A percentile compares a stretch with the other conserved stretches of the same genome.
phyloP scores from a whole-genome alignment of 64 coral and sea anemone species.

The Cladopsammia gracilis region DNA sequence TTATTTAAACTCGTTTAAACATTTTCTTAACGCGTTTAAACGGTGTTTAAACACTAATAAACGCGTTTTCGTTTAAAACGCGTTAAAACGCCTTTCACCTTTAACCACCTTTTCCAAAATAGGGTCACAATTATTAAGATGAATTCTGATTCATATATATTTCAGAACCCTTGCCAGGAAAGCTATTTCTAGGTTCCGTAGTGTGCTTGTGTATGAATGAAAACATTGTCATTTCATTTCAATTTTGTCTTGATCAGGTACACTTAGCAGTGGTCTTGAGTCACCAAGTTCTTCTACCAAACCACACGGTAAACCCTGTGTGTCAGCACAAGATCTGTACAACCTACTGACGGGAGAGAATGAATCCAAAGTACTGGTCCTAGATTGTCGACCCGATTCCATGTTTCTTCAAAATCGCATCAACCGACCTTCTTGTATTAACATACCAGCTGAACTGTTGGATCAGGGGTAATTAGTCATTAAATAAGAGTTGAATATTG shows the following conservation, averaged over 20 bases:
- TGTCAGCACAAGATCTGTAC: conserved; percentile 62
- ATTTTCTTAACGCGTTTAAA: too few species aligned
- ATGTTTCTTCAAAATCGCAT: conserved; percentile 61
- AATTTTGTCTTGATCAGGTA: not conserved
- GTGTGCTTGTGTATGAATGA: too few species aligned
- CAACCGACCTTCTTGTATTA: conserved; percentile 59
- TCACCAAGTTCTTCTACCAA: not conserved
- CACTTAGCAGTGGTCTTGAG: not conserved
- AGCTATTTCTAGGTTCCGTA: too few species aligned
- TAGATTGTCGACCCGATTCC: conserved; percentile 68
- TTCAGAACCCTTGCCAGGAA: too few species aligned
- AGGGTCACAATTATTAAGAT: too few species aligned
- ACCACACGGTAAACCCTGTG: not conserved
- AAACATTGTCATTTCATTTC: not conserved
- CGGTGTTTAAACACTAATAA: too few species aligned
- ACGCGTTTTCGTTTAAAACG: too few species aligned
- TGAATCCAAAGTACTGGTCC: conserved; percentile 49
- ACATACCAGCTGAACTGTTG: conserved; percentile 76
- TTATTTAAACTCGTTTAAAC: too few species aligned
- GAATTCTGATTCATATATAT: too few species aligned
- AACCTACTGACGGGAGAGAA: not conserved
- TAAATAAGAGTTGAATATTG: too few species aligned
- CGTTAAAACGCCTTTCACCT: too few species aligned
- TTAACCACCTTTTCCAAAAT: too few species aligned
- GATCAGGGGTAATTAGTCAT: conserved; percentile 59